Conservation (phyloP, 1,140 invertebrate species). For the Hyles vespertilio region DNA sequence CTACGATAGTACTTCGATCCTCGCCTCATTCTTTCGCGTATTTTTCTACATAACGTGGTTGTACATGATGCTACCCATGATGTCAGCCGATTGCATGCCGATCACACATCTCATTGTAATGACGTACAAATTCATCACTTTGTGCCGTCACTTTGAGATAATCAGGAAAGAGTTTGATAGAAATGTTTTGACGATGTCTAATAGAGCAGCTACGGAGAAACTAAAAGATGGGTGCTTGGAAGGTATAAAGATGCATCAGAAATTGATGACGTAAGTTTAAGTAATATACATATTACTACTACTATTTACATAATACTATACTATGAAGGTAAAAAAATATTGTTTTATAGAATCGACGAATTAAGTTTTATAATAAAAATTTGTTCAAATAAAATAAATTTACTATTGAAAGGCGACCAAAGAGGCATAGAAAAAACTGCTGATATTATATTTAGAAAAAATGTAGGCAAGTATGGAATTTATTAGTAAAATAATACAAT, state of each 20-base stretch:
- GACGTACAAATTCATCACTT: slow-evolving; percentile 52
- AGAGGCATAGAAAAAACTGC: no score
- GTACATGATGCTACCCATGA: slow-evolving; percentile 69
- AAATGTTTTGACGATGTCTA: slow-evolving; percentile 27
- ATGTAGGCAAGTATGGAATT: neutral
- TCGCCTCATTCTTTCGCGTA: slow-evolving; percentile 40
- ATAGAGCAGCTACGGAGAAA: slow-evolving; percentile 30
- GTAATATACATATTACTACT: no score
- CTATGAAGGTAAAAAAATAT: neutral
- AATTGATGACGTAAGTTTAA: slow-evolving; percentile 50
- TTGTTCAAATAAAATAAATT: neutral
- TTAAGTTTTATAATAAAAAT: neutral
- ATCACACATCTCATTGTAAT: slow-evolving; percentile 61
- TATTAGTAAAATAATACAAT: no score
- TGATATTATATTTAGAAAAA: neutral
- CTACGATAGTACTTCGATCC: slow-evolving; percentile 42
- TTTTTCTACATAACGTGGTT: slow-evolving; percentile 63
- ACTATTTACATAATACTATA: no score
- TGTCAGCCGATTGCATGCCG: slow-evolving; percentile 62
- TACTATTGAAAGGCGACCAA: no score
- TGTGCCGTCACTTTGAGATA: slow-evolving; percentile 44
- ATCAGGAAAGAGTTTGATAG: slow-evolving; percentile 42
- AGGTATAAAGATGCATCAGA: slow-evolving; percentile 59
- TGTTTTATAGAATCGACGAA: no score
- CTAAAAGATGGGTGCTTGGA: slow-evolving; percentile 44